Conservation (phyloP, 2,113 vertebrate species). For the Bombycilla garrulus region DNA sequence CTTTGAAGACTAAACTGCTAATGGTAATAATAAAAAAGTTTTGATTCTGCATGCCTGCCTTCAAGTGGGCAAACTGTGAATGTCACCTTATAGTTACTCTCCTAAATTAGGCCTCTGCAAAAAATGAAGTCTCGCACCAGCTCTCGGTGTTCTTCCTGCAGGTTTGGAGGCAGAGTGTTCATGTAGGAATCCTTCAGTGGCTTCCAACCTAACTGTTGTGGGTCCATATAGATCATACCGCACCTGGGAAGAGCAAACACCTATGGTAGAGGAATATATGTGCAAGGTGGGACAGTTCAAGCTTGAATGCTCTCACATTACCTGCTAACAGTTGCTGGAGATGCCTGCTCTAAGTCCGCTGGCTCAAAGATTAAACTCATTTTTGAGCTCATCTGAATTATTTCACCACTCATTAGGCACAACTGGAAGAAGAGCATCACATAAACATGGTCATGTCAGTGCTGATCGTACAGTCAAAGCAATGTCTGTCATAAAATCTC, state of each 20-base stretch:
- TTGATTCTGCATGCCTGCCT: not conserved
- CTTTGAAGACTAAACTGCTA: not conserved
- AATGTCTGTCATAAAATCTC: constrained; percentile 1
- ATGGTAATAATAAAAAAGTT: not conserved
- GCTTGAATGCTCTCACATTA: constrained; percentile 29
- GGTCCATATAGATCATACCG: constrained; percentile 97
- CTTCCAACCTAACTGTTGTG: constrained; percentile 87
- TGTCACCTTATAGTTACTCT: not conserved
- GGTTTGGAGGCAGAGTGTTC: constrained; percentile 78
- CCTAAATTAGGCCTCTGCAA: not conserved
- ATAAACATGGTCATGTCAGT: not conserved
- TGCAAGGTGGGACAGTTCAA: not conserved
- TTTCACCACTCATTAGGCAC: constrained; percentile 95
- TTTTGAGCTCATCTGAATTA: constrained; percentile 92
- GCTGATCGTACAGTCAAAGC: not conserved
- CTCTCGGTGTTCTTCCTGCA: constrained; percentile 76
- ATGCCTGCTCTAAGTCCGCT: constrained; percentile 90
- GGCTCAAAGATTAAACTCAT: constrained; percentile 95
- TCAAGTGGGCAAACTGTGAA: not conserved
- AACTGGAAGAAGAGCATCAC: constrained; percentile 73
- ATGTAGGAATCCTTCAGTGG: constrained; percentile 91
- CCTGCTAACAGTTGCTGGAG: constrained; percentile 94
- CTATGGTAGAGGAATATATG: not conserved
- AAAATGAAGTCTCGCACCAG: constrained; percentile 73
- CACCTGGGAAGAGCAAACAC: constrained; percentile 75